phyloP scores from a whole-genome alignment of 2,888 invertebrate species.

The Axea sp. region DNA sequence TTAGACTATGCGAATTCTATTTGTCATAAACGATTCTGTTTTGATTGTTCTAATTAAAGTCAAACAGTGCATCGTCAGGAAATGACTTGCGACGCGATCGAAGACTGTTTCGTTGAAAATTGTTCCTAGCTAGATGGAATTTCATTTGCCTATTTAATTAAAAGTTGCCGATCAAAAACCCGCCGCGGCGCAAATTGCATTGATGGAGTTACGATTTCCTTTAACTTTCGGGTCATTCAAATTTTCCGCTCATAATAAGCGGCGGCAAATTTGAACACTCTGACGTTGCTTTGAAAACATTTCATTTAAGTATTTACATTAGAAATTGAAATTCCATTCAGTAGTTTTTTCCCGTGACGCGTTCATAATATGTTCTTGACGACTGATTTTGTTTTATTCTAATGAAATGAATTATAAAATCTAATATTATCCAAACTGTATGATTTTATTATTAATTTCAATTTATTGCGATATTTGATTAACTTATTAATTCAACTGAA shows the following conservation, averaged over 20 bases:
- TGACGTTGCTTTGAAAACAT: slow-evolving; percentile 17
- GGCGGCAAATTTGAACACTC: slow-evolving; percentile 25
- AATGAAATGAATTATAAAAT: too few relatives aligned
- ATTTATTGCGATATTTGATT: too few relatives aligned
- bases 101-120: slow-evolving; percentile 32
- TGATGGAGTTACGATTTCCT: slow-evolving; percentile 31
- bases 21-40: background rate
- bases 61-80: slow-evolving; percentile 17
- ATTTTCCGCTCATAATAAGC: slow-evolving; percentile 9
- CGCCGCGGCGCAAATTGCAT: slow-evolving; percentile 19
- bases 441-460: too few relatives aligned
- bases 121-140: slow-evolving; percentile 27
- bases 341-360: too few relatives aligned
- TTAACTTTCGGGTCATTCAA: slow-evolving; percentile 22
- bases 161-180: slow-evolving; percentile 40
- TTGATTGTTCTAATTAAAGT: slow-evolving; percentile 23
- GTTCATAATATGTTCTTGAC: too few relatives aligned
- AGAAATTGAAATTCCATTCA: slow-evolving; percentile 18
- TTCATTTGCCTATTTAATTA: slow-evolving; percentile 35
- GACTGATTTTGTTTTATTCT: too few relatives aligned
- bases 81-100: slow-evolving; percentile 31
- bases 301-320: slow-evolving; percentile 14
- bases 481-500: too few relatives aligned
- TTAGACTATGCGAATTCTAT: too few relatives aligned
- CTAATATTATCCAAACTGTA: too few relatives aligned